Evolutionary conservation across 2,797 vertebrate genomes (phyloP).

Genomic region (Sarcoramphus papa): DNA sequence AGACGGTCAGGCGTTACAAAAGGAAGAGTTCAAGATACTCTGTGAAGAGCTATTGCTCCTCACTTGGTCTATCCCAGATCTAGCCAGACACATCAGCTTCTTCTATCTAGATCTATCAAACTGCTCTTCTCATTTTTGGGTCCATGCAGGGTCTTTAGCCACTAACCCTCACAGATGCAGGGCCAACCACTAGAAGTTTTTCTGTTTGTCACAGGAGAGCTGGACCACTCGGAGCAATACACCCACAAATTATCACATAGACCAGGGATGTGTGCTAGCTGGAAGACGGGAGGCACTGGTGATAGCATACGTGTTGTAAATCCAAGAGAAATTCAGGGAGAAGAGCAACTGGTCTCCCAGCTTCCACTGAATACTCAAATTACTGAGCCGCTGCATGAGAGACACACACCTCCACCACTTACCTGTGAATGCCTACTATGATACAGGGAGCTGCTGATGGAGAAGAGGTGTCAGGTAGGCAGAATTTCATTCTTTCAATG

Average conservation of each 20-base stretch:
- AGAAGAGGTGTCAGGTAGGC: background rate
- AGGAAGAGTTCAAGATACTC: background rate
- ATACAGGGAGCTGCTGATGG: background rate
- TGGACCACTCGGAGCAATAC: background rate
- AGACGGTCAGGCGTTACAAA: background rate
- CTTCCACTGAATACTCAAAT: background rate
- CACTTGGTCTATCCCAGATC: background rate
- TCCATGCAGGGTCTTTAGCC: background rate
- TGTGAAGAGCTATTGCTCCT: background rate
- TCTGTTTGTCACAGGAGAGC: background rate
- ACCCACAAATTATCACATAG: background rate
- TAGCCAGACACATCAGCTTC: background rate
- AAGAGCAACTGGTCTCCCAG: background rate
- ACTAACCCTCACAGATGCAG: background rate
- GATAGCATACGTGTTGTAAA: fast-evolving
- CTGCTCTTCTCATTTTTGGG: background rate
- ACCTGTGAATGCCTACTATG: background rate
- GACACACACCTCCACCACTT: background rate
- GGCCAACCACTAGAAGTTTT: background rate
- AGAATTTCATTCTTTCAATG: background rate
- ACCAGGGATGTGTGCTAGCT: background rate
- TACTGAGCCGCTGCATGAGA: background rate
- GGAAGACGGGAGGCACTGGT: background rate
- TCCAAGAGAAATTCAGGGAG: background rate
- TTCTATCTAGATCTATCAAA: background rate